These are phyloP conservation scores for Rhodeus uyekii DNA, from an alignment of 2,797 vertebrate species.

Conservation along the genomic window DNA sequence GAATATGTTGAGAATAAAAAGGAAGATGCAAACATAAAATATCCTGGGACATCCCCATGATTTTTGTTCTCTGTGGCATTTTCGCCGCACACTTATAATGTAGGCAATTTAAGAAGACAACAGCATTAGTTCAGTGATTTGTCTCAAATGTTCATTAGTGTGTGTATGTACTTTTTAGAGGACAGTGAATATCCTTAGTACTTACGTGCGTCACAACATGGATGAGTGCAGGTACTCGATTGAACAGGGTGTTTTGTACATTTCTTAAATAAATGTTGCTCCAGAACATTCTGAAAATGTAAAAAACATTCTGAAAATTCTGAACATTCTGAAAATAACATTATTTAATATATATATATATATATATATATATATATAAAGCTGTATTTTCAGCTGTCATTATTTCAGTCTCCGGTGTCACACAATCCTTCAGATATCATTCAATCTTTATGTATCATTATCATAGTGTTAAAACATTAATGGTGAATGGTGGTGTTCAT, in stretches of 20 bases:
- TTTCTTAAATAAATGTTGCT: not conserved
- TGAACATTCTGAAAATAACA: not conserved
- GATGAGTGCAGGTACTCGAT: not conserved
- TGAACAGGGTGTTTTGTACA: not conserved
- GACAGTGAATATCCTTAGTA: not conserved
- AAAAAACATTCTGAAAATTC: not conserved
- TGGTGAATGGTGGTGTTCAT: not conserved
- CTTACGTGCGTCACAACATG: not conserved
- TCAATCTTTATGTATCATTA: not conserved
- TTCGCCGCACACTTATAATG: no score
- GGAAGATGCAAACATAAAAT: no score
- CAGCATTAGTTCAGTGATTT: not conserved
- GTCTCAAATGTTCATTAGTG: not conserved
- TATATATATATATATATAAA: no score
- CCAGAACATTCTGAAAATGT: not conserved
- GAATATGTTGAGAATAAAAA: no score
- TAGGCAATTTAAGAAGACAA: not conserved
- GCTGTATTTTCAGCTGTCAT: no score
- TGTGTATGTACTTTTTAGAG: not conserved
- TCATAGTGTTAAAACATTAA: not conserved
- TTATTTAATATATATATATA: no score
- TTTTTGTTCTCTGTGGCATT: no score
- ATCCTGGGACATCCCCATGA: no score
- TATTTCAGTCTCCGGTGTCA: not conserved
- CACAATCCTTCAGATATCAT: not conserved